phyloP scores from a whole-genome alignment of 2,113 vertebrate species.

The Phodopus roborovskii region DNA sequence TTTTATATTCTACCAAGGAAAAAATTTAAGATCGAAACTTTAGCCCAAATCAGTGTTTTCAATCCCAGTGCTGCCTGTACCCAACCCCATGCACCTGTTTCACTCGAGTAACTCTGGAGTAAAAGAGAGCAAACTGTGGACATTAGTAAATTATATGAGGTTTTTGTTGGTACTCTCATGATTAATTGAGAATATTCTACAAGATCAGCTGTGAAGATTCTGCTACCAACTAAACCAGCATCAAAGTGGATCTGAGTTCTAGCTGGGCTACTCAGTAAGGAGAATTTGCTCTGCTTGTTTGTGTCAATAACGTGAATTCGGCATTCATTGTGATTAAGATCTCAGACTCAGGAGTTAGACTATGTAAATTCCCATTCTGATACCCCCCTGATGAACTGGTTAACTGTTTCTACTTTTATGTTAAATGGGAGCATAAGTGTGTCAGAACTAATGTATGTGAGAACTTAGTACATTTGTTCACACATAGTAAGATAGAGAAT shows the following conservation, averaged over 20 bases:
- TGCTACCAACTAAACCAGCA: neutral
- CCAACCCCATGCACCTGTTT: neutral
- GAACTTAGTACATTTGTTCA: neutral
- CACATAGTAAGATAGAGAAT: neutral
- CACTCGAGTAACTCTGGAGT: neutral
- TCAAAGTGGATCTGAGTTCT: neutral
- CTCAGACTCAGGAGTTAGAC: neutral
- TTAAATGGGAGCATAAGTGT: neutral
- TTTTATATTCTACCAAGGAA: neutral
- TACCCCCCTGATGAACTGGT: neutral
- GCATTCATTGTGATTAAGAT: neutral
- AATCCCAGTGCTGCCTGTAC: neutral
- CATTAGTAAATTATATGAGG: neutral
- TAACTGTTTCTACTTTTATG: neutral
- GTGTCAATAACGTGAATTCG: neutral
- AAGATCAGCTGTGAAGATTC: slow-evolving; percentile 18
- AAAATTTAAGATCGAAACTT: neutral
- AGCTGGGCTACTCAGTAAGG: neutral
- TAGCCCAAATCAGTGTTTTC: neutral
- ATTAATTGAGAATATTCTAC: neutral
- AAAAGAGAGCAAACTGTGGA: neutral
- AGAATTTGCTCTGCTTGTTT: neutral
- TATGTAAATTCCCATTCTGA: slow-evolving; percentile 6
- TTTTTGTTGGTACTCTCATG: neutral
- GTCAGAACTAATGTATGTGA: neutral